Base-by-base conservation (phyloP, 2,888 invertebrate genomes). In the Caenorhabditis sp. region DNA sequence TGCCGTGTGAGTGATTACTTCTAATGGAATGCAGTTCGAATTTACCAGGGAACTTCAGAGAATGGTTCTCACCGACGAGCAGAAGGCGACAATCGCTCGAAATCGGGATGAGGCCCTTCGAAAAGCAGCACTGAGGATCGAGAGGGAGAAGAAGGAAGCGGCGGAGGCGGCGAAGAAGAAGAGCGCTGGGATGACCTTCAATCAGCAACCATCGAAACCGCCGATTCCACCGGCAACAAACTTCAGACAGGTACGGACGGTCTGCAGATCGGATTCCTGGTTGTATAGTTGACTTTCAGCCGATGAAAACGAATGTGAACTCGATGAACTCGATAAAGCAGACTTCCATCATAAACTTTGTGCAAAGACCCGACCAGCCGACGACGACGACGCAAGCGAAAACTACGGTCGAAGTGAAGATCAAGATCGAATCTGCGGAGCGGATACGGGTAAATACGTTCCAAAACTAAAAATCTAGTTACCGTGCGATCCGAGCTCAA, bases 101-200 rank as follows among this genome's bases (percentile, higher is more conserved):
- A 88, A 88, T 61, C 76, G 81, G 64, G 89, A 80, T 61, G 78
- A 85, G 28, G 89, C 88, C 6, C 15, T 83, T 56, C 71, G 62
- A 55, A 71, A 70, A 26, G 84, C 79, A 6, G 87, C 80, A 1
- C 60, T 47, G 2, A 24, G 69, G 6, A 72, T 51, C 22, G 85
- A 61, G 40, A 58, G 61, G 20, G 80, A 81, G 35, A 56, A 58
- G 55, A 40, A 35, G 22, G 71, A 67, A 18, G 56, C n/a, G 44
- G 50, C 37, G 40, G 35, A 8, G 22, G 28, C 18, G 47, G 18
- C n/a, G n/a, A n/a, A 18, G 3, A 18, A 3, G 8, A 47, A 20
- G 11, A 47, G n/a, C 47, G 18, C 47, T 4, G 18, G 50, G 24
- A 47, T 50, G 50, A 62, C 20, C 0, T 58, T 58, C 4, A n/a